Evolutionary conservation across 1,140 invertebrate genomes (phyloP).

Genomic region (Stegodyphus mimosarum): DNA sequence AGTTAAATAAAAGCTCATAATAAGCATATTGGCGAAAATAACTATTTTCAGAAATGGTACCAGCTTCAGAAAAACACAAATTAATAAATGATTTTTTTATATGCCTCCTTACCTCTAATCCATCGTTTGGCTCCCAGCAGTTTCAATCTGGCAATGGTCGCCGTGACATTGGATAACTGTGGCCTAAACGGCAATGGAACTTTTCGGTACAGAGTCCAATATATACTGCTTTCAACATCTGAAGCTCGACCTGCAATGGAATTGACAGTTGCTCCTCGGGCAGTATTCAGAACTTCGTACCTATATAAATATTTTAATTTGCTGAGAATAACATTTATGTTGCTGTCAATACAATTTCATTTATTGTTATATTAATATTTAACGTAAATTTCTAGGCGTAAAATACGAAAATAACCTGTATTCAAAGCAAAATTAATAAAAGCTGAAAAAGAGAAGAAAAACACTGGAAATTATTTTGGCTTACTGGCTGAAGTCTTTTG

Average conservation of each 20-base stretch:
- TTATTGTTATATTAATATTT: no score
- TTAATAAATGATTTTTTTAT: no score
- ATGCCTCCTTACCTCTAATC: conserved; percentile 29
- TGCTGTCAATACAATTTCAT: no score
- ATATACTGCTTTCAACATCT: conserved; percentile 24
- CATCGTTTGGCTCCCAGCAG: conserved; percentile 35
- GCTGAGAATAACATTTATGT: no score
- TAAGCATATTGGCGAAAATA: no score
- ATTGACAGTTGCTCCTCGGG: background rate
- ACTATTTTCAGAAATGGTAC: no score
- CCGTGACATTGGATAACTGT: conserved; percentile 22
- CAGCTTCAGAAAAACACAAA: no score
- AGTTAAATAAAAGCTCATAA: no score
- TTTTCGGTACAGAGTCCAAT: conserved; percentile 44
- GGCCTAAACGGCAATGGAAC: conserved; percentile 43
- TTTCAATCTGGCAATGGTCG: conserved; percentile 18
- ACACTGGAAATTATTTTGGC: background rate
- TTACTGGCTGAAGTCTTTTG: no score
- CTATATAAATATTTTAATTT: background rate
- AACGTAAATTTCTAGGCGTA: no score
- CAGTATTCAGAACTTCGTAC: background rate
- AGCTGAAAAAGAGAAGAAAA: background rate
- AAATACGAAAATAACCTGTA: no score
- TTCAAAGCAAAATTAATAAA: no score
- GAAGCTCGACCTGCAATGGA: conserved; percentile 22